Conservation (phyloP, 2,113 vertebrate genomes). For the Gambusia holbrooki region DNA sequence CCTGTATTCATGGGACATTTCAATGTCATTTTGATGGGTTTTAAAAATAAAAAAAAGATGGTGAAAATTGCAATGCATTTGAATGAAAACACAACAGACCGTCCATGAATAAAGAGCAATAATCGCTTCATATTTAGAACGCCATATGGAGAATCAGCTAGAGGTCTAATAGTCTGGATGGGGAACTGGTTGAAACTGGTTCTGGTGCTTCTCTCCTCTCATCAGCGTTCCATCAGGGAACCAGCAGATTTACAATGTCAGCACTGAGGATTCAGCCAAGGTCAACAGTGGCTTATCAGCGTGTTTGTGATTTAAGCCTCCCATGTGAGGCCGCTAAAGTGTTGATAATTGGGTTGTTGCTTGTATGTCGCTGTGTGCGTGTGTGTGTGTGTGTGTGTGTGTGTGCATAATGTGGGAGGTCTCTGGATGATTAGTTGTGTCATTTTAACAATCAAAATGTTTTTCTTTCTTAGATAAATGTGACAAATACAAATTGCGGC, state of each 20-base stretch:
- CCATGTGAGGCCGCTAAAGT: slow-evolving; percentile 28
- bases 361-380: slow-evolving; percentile 8
- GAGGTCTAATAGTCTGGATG: slow-evolving; percentile 1
- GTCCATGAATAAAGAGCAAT: too few species aligned
- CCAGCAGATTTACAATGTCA: slow-evolving; percentile 44
- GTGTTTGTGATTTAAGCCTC: slow-evolving; percentile 34
- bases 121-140: too few species aligned
- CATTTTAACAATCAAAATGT: slow-evolving; percentile 11
- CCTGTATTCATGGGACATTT: neutral
- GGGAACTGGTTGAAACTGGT: slow-evolving; percentile 17
- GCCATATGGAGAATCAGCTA: neutral
- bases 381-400: slow-evolving; percentile 6
- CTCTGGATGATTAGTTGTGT: slow-evolving; percentile 14
- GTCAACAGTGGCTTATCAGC: slow-evolving; percentile 44
- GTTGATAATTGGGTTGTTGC: slow-evolving; percentile 31
- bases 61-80: neutral
- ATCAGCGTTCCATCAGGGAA: slow-evolving; percentile 29
- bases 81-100: neutral
- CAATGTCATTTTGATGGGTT: neutral
- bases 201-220: slow-evolving; percentile 12
- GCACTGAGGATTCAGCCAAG: slow-evolving; percentile 41
- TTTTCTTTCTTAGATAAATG: neutral
- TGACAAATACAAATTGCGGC: neutral
- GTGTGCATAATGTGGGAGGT: slow-evolving; percentile 24
- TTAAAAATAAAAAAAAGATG: too few species aligned